Conservation (phyloP, 30 jellyfish, hydroid and myxozoan species). For the Mastigias papua region DNA sequence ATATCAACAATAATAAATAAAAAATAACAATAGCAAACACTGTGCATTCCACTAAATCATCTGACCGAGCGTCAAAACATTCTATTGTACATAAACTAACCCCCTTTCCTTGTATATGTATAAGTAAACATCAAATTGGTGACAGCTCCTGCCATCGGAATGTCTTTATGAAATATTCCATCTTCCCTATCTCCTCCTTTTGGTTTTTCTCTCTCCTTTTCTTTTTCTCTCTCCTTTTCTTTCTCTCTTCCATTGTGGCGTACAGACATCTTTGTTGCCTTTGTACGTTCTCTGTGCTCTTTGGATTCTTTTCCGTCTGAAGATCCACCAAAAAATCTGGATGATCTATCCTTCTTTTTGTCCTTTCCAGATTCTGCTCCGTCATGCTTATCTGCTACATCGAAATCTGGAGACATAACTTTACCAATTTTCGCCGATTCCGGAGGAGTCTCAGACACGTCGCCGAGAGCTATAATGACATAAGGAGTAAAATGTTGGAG, state of each 20-base stretch:
- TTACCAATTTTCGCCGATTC: conserved; percentile 59
- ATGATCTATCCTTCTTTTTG: conserved; percentile 62
- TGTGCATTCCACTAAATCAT: too few species aligned
- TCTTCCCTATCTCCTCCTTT: conserved; percentile 84
- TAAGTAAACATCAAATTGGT: conserved; percentile 74
- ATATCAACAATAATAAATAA: too few species aligned
- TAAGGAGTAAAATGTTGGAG: too few species aligned
- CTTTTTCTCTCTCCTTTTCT: too few species aligned
- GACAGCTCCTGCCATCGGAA: conserved; percentile 85
- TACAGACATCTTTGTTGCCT: conserved; percentile 53
- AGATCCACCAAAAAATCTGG: conserved; percentile 63
- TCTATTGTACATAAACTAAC: too few species aligned
- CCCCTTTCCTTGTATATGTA: conserved; percentile 93
- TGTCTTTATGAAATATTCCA: conserved; percentile 65
- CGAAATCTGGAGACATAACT: conserved; percentile 47
- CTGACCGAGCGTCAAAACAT: too few species aligned
- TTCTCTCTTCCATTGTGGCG: conserved; percentile 55
- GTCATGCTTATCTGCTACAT: conserved; percentile 18
- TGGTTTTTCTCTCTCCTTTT: conserved; percentile 24
- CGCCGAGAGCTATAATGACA: conserved; percentile 57
- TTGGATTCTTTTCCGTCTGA: conserved; percentile 27
- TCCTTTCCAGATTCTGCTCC: conserved; percentile 44
- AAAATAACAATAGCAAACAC: too few species aligned
- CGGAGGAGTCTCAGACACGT: conserved; percentile 47
- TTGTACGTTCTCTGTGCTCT: conserved; percentile 68